Conservation (phyloP, 2,888 invertebrate species). For the Abrostola triplasia region DNA sequence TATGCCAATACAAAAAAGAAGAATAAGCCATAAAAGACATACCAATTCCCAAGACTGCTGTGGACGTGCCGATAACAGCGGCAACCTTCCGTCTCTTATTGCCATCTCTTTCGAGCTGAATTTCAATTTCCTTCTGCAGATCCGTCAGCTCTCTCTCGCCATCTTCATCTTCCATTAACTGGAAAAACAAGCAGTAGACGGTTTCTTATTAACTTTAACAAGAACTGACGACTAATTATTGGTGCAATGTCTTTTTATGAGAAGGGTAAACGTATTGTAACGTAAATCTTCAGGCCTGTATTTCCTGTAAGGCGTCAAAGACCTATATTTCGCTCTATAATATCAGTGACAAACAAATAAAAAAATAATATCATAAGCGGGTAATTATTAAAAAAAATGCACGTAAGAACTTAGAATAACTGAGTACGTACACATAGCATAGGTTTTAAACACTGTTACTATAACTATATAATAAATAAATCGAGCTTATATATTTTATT, state of each 20-base stretch:
- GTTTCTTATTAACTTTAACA: not conserved
- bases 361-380: too few species aligned
- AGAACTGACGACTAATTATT: not conserved
- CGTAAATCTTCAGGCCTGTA: too few species aligned
- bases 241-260: too few species aligned
- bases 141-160: slow-evolving; percentile 91
- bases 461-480: not conserved
- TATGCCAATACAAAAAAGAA: too few species aligned
- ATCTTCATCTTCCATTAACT: slow-evolving; percentile 89
- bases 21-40: slow-evolving; percentile 3
- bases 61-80: slow-evolving; percentile 46
- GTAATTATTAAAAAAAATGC: too few species aligned
- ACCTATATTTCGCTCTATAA: too few species aligned
- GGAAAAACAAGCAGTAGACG: slow-evolving; percentile 41
- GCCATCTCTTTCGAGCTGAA: slow-evolving; percentile 91
- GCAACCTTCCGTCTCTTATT: slow-evolving; percentile 74
- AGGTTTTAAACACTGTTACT: too few species aligned
- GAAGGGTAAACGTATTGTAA: too few species aligned
- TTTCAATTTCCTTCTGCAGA: slow-evolving; percentile 95
- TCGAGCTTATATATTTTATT: not conserved
- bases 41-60: slow-evolving; percentile 53
- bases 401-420: too few species aligned
- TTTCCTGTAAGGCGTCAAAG: too few species aligned
- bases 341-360: too few species aligned
- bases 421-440: too few species aligned